Base-by-base conservation (phyloP, 2,113 vertebrate species). In the Urocitellus parryii region DNA sequence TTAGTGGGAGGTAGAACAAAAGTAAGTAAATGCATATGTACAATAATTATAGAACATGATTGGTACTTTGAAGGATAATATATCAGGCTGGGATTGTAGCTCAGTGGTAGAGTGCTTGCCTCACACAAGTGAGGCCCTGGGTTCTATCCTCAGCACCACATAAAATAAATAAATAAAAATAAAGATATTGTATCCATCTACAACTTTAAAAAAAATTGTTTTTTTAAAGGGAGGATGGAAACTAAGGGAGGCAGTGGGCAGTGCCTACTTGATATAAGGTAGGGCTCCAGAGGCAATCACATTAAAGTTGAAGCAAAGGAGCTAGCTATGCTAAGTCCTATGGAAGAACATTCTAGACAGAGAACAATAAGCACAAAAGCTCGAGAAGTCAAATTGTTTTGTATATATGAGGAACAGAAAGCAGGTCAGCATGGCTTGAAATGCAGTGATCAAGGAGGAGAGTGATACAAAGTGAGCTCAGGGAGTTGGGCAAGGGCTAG, bases 251-350 rank as follows among this genome's bases (percentile, higher is more conserved):
- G 14, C 1, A 4, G 20, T 80, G 17, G 11, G 14, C 1, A 4
- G 20, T 80, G 17, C 90, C 65, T 37, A 25, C 42, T 78, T 89
- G 39, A 86, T 22, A 74, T 84, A 81, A 61, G 90, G 56, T 61
- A 22, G 37, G 16, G 4, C n/a, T 90, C 16, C 48, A 90, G 4
- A 34, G 29, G 61, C 20, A 17, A 2, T 90, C 77, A 87, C 10
- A 53, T 95, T 90, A 67, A 58, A 53, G 67, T 8, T 88, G 27
- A 95, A 92, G 70, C 32, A 63, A 78, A 73, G 48, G 17, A 90
- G 18, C 63, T 88, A 51, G 9, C 48, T 84, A 27, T 74, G 29
- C 56, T 53, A 72, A 96, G 58, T 91, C 61, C 45, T 67, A 53
- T 16, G 37, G 22, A 8, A 82, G 34, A 78, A 42, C 8, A 77